A percentile compares a stretch with the other conserved stretches of the same genome.
Evolutionary conservation across 92 coral and sea anemone species (phyloP).

Genomic region (Metridium senile): DNA sequence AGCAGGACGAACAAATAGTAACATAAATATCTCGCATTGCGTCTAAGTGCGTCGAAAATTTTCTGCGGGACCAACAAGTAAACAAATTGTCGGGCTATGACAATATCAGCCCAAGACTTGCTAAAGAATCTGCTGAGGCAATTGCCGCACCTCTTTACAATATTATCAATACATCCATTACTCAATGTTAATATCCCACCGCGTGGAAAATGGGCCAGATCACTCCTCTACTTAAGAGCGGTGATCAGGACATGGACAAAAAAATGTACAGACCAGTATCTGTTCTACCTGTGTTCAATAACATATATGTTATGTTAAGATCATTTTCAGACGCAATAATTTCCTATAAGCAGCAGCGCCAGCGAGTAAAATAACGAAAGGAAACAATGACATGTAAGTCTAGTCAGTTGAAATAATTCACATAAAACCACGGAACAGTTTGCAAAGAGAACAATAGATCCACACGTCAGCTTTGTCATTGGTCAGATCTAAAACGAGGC

Average conservation of each 20-base stretch:
- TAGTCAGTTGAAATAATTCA: no score
- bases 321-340: no score
- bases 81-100: slow-evolving; percentile 20
- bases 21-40: no score
- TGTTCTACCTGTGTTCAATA: slow-evolving; percentile 25
- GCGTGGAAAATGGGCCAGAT: slow-evolving; percentile 36
- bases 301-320: slow-evolving; percentile 21
- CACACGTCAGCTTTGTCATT: neutral
- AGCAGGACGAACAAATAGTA: no score
- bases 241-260: slow-evolving; percentile 11
- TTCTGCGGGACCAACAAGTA: no score
- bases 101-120: slow-evolving; percentile 8
- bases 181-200: slow-evolving; percentile 27
- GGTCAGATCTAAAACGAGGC: neutral
- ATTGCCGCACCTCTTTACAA: slow-evolving; percentile 5
- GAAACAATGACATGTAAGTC: no score
- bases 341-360: no score
- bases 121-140: slow-evolving; percentile 15
- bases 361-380: no score
- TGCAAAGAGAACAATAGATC: slow-evolving; percentile 4
- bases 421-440: no score
- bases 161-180: slow-evolving; percentile 15
- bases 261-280: slow-evolving; percentile 15
- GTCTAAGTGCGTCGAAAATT: no score
- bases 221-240: slow-evolving; percentile 11